Base-by-base conservation (phyloP, 2,113 vertebrate genomes). In the Apodemus speciosus region DNA sequence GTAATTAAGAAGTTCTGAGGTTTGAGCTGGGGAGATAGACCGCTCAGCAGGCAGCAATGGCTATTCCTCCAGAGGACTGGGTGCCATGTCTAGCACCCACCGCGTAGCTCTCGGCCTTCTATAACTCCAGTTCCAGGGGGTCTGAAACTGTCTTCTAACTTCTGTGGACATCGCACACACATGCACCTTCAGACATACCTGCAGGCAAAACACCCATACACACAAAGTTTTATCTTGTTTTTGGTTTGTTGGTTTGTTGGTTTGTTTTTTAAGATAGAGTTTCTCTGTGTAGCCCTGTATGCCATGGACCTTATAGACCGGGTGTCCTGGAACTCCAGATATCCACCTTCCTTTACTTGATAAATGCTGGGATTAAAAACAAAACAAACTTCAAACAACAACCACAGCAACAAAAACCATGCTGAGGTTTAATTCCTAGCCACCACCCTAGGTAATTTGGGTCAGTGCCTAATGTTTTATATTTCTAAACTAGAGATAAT, bases 401-500 rank as follows among this genome's bases (percentile, higher is more conserved):
- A 9, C 16, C 8, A 62, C 25, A 62, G 6, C 30, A 8, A 40
- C 0, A 11, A 11, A 77, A 38, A 71, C 9, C 60, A 18, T 69
- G 0, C 23, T 87, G 32, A 91, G 53, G 51, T 25, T 62, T 85
- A 35, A 85, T 60, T 2, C 38, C 20, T 43, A 90, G 35, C 56
- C 18, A 73, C 16, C 83, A 66, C 11, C 53, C 5, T 92, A 77
- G 20, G 66, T 68, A 89, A 73, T 89, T 49, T 72, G 25, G 14
- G 38, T 62, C 32, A 25, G 15, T 94, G 27, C 13, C 32, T 49
- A 83, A 51, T 49, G 90, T 76, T 86, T 92, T 85, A 9, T 60
- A 68, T 83, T 77, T 95, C 80, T 66, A 88, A 92, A 71, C 9
- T 25, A 92, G 32, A 72, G 15, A 89, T 91, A 62, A 89, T 86